Base-by-base conservation (phyloP, 2,888 invertebrate species). In the Eristalis pertinax region DNA sequence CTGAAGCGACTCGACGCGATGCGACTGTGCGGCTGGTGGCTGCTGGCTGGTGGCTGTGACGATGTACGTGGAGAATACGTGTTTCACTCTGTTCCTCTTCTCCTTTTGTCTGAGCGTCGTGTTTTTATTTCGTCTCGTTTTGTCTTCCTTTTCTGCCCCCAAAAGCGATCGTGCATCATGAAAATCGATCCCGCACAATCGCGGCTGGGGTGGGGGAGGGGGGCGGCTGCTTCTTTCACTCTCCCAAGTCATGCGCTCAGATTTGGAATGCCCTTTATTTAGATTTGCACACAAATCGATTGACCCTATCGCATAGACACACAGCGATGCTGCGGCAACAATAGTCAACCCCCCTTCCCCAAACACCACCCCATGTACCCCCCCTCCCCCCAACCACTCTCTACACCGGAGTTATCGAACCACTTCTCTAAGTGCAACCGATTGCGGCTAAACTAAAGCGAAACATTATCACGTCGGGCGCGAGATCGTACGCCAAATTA, bases 241-340 rank as follows among this genome's bases (percentile, higher is more conserved):
- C 29, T 22, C 32, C 32, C 29, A 56, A 74, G 77, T 86, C 82
- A 82, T 82, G 77, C 43, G 69, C 65, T 65, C n/a, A 56, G 32
- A 76, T 83, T 87, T 26, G 73, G 69, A 84, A 80, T 84, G 87
- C 84, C 87, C 87, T 87, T 76, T 87, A 81, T 83, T 75, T 73
- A 87, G 87, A 87, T 87, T 87, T 87, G 87, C 79, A 82, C 87
- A 79, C 83, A 87, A 87, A 83, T 87, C 87, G 79, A 87, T 87
- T 87, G 84, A 87, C 87, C 87, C 87, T 87, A 70, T 75, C 70
- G 58, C 65, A 76, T 56, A 82, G 76, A 43, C 64, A 75, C 22
- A 32, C 22, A 8, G 64, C 13, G 24, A 11, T 22, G 58, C 22
- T n/a, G 58, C 10, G 58, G 74, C 43, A 64, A 79, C 72, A 84